Percentiles rank a stretch among this genome's conserved stretches.
phyloP scores from a whole-genome alignment of 2,113 vertebrate genomes.

The Hepsetus odoe region DNA sequence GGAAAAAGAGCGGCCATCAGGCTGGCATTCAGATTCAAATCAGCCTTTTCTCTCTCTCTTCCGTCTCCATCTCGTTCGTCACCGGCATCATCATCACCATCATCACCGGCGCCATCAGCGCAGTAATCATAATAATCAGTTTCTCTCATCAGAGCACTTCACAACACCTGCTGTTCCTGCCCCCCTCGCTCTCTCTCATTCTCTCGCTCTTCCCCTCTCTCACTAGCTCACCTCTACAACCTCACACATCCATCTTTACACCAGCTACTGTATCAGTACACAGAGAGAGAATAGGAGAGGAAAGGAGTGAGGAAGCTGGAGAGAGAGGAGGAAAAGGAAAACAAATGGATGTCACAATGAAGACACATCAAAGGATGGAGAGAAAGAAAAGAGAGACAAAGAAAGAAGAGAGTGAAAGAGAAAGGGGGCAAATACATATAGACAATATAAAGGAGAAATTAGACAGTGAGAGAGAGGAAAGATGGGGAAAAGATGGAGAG shows the following conservation, averaged over 20 bases:
- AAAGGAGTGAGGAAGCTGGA: neutral
- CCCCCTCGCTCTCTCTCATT: constrained; percentile 42
- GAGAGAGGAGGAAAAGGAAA: neutral
- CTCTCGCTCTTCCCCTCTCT: constrained; percentile 45
- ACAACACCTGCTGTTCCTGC: constrained; percentile 55
- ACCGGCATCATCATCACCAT: constrained; percentile 60
- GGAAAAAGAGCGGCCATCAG: constrained; percentile 42
- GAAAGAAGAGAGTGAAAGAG: neutral
- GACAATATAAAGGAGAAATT: neutral
- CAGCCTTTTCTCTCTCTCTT: constrained; percentile 56
- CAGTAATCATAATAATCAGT: constrained; percentile 62
- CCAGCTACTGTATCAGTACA: constrained; percentile 30
- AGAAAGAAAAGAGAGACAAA: neutral
- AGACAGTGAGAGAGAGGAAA: neutral
- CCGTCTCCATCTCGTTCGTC: constrained; percentile 55
- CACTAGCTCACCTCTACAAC: constrained; percentile 39
- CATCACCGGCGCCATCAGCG: constrained; percentile 61
- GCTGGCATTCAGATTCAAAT: constrained; percentile 54
- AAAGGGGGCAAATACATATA: neutral
- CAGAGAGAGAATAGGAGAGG: neutral
- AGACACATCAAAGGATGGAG: too few species aligned
- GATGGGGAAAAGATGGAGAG: neutral
- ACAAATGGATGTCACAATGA: too few species aligned
- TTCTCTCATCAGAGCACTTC: constrained; percentile 45
- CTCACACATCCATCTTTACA: neutral